phyloP scores from a whole-genome alignment of 2,888 invertebrate genomes.

The Drosophila multiciliata region DNA sequence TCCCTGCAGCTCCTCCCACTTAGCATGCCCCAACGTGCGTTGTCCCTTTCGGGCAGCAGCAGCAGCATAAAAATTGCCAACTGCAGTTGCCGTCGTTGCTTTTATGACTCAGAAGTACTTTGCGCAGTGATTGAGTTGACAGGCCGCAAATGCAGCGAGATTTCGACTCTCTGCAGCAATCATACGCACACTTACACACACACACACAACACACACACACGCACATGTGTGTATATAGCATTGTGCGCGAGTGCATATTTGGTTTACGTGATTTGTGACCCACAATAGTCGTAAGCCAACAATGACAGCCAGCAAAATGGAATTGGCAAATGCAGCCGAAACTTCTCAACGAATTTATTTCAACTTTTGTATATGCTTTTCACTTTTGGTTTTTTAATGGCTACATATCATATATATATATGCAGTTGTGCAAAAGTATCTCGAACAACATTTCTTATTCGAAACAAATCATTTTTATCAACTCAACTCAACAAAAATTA shows the following conservation, averaged over 20 bases:
- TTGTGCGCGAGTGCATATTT: slow-evolving; percentile 14
- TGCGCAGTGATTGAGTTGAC: slow-evolving; percentile 59
- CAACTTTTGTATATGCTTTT: not conserved
- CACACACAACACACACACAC: not conserved
- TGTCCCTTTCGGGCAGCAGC: slow-evolving; percentile 7
- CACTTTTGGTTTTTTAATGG: not conserved
- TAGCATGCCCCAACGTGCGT: not conserved
- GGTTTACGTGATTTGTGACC: slow-evolving; percentile 37
- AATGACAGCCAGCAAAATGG: slow-evolving; percentile 21
- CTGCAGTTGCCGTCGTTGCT: slow-evolving; percentile 30
- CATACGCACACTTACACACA: slow-evolving; percentile 14
- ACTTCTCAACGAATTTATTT: slow-evolving; percentile 9
- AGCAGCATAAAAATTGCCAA: slow-evolving; percentile 46
- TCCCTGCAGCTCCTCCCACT: no score
- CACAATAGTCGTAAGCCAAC: slow-evolving; percentile 31
- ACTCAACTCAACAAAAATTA: not conserved
- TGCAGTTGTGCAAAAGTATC: not conserved
- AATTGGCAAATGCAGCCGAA: slow-evolving; percentile 17
- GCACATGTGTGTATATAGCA: not conserved
- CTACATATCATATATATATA: not conserved
- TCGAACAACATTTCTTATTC: not conserved
- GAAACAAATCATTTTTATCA: not conserved
- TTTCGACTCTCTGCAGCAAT: slow-evolving; percentile 28
- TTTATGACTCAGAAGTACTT: slow-evolving; percentile 69
- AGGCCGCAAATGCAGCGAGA: slow-evolving; percentile 33